These are phyloP conservation scores for Sialis lutaria DNA, from an alignment of 2,888 invertebrate species.

Conservation along the genomic window DNA sequence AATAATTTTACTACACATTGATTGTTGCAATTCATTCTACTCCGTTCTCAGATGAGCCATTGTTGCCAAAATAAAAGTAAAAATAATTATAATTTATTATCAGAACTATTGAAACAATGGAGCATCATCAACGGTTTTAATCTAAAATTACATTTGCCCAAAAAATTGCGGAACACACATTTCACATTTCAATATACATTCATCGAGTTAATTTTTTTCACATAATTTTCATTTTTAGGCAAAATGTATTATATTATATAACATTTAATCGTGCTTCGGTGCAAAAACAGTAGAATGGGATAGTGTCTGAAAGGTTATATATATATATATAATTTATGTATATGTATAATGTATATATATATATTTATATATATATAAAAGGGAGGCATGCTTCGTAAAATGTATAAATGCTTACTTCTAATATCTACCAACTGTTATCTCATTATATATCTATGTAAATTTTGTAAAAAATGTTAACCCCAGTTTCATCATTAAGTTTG, in stretches of 20 bases:
- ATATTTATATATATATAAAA: neutral
- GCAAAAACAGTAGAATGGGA: neutral
- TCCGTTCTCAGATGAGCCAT: neutral
- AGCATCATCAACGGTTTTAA: neutral
- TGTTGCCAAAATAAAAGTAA: neutral
- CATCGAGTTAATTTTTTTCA: neutral
- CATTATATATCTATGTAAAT: neutral
- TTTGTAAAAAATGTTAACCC: neutral
- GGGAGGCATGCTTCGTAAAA: neutral
- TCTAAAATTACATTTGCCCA: neutral
- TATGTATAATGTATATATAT: neutral
- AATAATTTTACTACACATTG: constrained; percentile 15
- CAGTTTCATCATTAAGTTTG: neutral
- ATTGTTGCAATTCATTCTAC: constrained; percentile 14
- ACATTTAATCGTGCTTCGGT: neutral
- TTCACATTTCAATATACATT: too few relatives aligned
- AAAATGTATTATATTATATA: neutral
- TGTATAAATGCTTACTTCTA: neutral
- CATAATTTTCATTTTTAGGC: neutral
- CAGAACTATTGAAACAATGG: neutral
- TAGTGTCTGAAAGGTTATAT: neutral
- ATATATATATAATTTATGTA: too few relatives aligned
- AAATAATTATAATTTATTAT: neutral
- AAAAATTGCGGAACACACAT: neutral
- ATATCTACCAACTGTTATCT: neutral